phyloP scores from a whole-genome alignment of 1,140 invertebrate genomes.

The Eupristina koningsbergeri region DNA sequence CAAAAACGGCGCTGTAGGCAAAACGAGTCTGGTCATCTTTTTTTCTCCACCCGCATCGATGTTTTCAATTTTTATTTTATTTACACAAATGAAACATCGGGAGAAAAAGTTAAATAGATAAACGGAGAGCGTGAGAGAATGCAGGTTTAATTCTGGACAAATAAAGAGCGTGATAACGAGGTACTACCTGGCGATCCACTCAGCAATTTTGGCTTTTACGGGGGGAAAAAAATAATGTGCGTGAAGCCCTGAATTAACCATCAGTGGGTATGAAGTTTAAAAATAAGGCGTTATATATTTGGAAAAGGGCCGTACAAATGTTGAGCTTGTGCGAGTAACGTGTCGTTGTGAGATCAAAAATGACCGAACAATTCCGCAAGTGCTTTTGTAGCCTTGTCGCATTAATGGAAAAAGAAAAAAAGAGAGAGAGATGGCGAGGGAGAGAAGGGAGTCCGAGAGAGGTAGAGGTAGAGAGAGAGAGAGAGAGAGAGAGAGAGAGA shows the following conservation, averaged over 20 bases:
- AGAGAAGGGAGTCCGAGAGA: too few relatives aligned
- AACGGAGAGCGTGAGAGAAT: not conserved
- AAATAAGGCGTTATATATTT: not conserved
- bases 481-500: too few relatives aligned
- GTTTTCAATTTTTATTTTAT: too few relatives aligned
- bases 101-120: not conserved
- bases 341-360: not conserved
- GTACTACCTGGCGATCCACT: not conserved
- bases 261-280: not conserved
- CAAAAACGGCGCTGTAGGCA: not conserved
- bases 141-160: not conserved
- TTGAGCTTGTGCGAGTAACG: not conserved
- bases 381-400: not conserved
- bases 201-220: too few relatives aligned
- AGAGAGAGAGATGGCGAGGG: too few relatives aligned
- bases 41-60: not conserved
- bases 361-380: slow-evolving; percentile 23
- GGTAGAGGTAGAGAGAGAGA: too few relatives aligned
- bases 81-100: too few relatives aligned
- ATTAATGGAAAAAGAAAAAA: slow-evolving; percentile 28
- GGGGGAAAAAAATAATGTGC: slow-evolving; percentile 21
- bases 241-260: not conserved
- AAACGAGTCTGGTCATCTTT: slow-evolving; percentile 21
- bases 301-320: not conserved
- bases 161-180: not conserved